These are phyloP conservation scores for Polypedilum pembai DNA, from an alignment of 1,140 invertebrate genomes.

Conservation along the genomic window DNA sequence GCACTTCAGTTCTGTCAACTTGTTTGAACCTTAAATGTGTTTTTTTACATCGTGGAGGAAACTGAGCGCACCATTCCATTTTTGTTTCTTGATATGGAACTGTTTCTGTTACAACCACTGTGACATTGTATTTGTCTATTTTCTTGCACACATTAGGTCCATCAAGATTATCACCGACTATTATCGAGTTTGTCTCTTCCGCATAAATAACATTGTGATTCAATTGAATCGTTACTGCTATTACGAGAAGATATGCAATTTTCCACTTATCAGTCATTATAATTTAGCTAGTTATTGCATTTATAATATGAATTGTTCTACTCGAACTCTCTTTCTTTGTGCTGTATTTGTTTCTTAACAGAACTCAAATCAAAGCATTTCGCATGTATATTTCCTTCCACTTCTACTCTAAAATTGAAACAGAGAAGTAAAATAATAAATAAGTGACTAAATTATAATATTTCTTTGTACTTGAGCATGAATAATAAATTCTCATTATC, in stretches of 20 bases:
- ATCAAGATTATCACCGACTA: constrained; percentile 29
- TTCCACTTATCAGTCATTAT: background rate
- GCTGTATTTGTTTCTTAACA: too few species aligned
- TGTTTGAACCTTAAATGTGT: constrained; percentile 70
- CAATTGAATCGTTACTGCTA: background rate
- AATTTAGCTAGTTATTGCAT: too few species aligned
- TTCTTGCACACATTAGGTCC: constrained; percentile 51
- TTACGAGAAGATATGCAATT: constrained; percentile 15
- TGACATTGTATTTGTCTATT: constrained; percentile 44
- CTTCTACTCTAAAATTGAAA: too few species aligned
- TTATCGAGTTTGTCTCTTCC: background rate
- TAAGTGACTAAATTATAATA: too few species aligned
- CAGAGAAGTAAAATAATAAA: too few species aligned
- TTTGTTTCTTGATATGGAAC: constrained; percentile 73
- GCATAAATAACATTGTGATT: too few species aligned
- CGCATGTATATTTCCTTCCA: too few species aligned
- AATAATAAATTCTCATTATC: too few species aligned
- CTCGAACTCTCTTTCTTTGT: background rate
- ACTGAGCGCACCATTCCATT: constrained; percentile 71
- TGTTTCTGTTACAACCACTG: constrained; percentile 56
- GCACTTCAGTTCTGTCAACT: constrained; percentile 60
- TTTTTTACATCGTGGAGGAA: constrained; percentile 77
- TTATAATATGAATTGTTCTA: too few species aligned
- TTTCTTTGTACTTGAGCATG: too few species aligned
- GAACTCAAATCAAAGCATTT: too few species aligned